These are phyloP conservation scores for Gobius niger DNA, from an alignment of 2,113 vertebrate species.

Conservation along the genomic window DNA sequence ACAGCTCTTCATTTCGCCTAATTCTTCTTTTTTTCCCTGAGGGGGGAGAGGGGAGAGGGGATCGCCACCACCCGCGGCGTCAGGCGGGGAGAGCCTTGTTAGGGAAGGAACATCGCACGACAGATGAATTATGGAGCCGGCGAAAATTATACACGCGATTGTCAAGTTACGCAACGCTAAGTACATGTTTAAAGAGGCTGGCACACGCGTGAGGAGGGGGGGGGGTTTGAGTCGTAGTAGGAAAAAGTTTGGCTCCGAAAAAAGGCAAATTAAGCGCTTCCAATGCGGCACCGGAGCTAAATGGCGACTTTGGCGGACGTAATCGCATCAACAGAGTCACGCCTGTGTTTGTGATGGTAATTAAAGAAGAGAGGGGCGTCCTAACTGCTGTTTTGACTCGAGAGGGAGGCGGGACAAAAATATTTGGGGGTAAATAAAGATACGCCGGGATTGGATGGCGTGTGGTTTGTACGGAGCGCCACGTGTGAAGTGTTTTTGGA, in stretches of 20 bases:
- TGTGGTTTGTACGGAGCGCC: too few relatives aligned
- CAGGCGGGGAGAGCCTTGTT: constrained; percentile 19
- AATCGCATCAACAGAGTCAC: constrained; percentile 27
- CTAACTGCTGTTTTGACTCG: constrained; percentile 12
- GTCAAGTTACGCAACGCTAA: constrained; percentile 19
- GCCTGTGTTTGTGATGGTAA: constrained; percentile 3
- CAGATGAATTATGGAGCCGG: constrained; percentile 5
- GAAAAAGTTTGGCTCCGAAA: not conserved
- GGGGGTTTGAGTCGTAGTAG: too few relatives aligned
- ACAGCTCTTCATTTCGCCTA: constrained; percentile 41
- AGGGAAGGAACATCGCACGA: not conserved
- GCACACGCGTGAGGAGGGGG: not conserved
- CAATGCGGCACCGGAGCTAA: constrained; percentile 21
- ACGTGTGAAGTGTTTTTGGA: too few relatives aligned
- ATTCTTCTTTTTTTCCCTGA: constrained; percentile 24
- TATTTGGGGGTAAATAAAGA: not conserved
- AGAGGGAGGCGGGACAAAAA: not conserved
- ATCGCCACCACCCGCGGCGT: constrained; percentile 30
- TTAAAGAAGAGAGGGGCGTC: not conserved
- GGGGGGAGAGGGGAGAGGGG: constrained; percentile 11
- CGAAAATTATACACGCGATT: constrained; percentile 21
- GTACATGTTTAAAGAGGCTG: constrained; percentile 7
- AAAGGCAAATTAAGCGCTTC: constrained; percentile 4
- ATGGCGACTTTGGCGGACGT: constrained; percentile 20
- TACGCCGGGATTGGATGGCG: too few relatives aligned